Evolutionary conservation across 1,140 invertebrate genomes (phyloP), one percentile per base, ranked within the genome.

Genomic region (Philopotamus ludificatus): DNA sequence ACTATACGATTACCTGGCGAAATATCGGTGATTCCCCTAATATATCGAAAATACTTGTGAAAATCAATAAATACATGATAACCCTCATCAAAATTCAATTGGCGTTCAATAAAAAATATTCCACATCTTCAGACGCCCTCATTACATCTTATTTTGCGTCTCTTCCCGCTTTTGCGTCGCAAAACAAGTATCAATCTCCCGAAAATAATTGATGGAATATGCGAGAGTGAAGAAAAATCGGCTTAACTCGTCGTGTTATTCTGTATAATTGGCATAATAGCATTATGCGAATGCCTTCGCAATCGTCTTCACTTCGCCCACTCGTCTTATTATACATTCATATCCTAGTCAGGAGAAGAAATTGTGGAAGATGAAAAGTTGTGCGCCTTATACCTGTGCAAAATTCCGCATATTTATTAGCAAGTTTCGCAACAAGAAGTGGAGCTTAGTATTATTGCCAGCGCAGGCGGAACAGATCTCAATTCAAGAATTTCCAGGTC

Each of bases 361-460:
- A 42, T 22, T 39, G 39, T 10, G 8, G 28, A 34, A 57, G 20
- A 57, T 39, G 54, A 42, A 57, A 57, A 57, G 54, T 57, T 53
- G 50, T 20, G 3, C 50, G 50, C 22, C 23, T 53, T 53, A 12
- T 42, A 54, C 51, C n/a, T n/a, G 18, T 42, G 54, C 54, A 22
- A 42, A 57, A 57, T 57, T 57, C 15, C 54, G 54, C 54, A 57
- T 57, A 57, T 57, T 57, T 57, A 57, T 57, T 57, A 57, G 34
- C 20, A n/a, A 57, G 54, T 42, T 57, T 57, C 39, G 18, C 28
- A 42, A 42, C 54, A 57, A 57, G 20, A 21, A 22, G n/a, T 26
- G 9, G 20, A 25, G 22, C 23, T 25, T 53, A 26, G 4, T 26
- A 53, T 53, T 49, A 18, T 49, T 3, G 3, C 28, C 28, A 34